Base-by-base conservation (phyloP, 2,888 invertebrate genomes). In the Ditylenchus weischeri region DNA sequence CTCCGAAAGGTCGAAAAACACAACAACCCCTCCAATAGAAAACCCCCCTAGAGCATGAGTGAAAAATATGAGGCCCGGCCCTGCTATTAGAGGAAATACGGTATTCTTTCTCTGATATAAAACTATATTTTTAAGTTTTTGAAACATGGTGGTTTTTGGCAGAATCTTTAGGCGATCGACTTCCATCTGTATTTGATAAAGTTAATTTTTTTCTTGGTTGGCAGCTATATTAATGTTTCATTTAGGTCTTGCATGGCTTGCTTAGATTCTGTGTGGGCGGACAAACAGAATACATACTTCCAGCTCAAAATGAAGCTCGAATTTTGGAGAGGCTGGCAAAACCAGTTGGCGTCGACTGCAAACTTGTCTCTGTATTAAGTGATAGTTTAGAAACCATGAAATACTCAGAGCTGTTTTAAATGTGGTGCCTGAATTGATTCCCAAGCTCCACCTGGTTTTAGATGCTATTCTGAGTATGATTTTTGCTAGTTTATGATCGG, bases 221-320 rank as follows among this genome's bases (percentile, higher is more conserved):
- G 4, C 29, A 23, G 13, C n/a, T 29, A 7, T 18, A 54, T 13
- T 15, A 29, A 54, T 29, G 11, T 2, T 54, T 23, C 1, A 13
- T 54, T 18, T 5, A 54, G 54, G 54, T 54, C 10, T 11, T 54
- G 29, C 54, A 54, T 29, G 54, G 54, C 21, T 29, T 54, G 23
- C 54, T 54, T 10, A 54, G 54, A 54, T 54, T 54, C n/a, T 54
- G 54, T 29, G 54, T 54, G 23, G 54, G 54, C 23, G 54, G 54
- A 21, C 15, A 54, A 23, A 54, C 54, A 23, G 23, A 54, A 54
- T 54, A 54, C 54, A 21, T 54, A 10, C 54, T 29, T 18, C 54
- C 54, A 23, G 54, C 11, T 29, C 11, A 15, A 11, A n/a, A 18
- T 8, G 54, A 21, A 7, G 11, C 54, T 7, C 29, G 6, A 54